A percentile compares a stretch with the other conserved stretches of the same genome.
These are phyloP conservation scores for Nothoprocta pentlandii DNA, from an alignment of 2,113 vertebrate genomes.

Conservation along the genomic window DNA sequence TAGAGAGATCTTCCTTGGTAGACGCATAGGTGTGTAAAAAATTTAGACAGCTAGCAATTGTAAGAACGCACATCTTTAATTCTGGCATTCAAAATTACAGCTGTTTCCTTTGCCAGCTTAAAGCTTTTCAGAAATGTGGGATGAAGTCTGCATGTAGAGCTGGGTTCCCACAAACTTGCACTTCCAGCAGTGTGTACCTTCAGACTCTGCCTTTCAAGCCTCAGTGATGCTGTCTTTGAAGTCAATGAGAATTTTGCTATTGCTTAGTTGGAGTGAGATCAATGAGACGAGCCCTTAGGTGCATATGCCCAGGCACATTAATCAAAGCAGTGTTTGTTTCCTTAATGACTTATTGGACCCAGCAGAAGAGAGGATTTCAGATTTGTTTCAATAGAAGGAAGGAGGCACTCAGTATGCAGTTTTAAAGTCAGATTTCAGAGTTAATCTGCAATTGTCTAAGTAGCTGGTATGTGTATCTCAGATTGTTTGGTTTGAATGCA, in stretches of 20 bases:
- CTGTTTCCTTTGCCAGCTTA: not conserved
- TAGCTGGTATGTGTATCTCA: not conserved
- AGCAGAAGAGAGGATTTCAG: not conserved
- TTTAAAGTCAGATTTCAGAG: not conserved
- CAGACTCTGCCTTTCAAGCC: conserved; percentile 8
- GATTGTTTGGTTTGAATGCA: not conserved
- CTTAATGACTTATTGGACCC: conserved; percentile 33
- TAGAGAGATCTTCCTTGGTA: not conserved
- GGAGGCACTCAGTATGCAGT: not conserved
- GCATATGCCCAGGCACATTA: conserved; percentile 48
- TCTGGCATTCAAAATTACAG: not conserved
- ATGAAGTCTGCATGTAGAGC: not conserved
- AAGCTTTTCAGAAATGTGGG: not conserved
- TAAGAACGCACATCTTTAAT: not conserved
- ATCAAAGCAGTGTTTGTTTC: conserved; percentile 64
- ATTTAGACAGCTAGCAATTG: not conserved
- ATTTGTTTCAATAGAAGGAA: not conserved
- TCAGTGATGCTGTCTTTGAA: not conserved
- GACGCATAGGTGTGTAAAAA: not conserved
- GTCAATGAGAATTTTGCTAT: conserved; percentile 48
- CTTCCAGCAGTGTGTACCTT: not conserved
- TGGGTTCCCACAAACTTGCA: not conserved
- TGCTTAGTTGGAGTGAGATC: conserved; percentile 55
- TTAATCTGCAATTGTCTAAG: not conserved
- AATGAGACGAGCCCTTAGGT: not conserved